Evolutionary conservation across 2,113 vertebrate species (phyloP), one percentile per base, ranked within the genome.

Genomic region (Salvelinus sp.): DNA sequence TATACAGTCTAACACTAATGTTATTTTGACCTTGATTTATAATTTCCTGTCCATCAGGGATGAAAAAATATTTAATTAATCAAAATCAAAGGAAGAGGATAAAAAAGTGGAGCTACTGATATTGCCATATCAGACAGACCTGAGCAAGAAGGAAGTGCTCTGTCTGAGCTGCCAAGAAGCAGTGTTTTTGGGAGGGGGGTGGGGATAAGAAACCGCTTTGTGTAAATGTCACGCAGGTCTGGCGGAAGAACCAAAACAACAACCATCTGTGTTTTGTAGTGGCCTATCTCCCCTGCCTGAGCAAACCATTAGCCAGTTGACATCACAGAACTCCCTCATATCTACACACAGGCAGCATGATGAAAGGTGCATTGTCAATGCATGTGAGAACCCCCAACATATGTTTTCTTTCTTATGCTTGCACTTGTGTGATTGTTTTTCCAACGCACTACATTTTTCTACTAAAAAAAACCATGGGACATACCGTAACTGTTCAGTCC

Each of bases 161-260:
- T 80, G 87, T 89, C 84, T 85, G 78, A 87, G 85, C 88, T 87
- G 85, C 86, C 85, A 88, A 68, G 80, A 82, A 69, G 63, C 65
- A 63, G 48, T 79, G 72, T 82, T 88, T 86, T 83, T 13, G 30
- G 67, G 16, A 20, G n/a, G 58, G 70, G 70, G 64, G 33, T 76
- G 23, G 50, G 87, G 83, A 87, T 88, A 88, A 89, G 80, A 88
- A 80, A 67, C 75, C n/a, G 75, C 88, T 90, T 83, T 91, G 83
- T 89, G 84, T 84, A 85, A 87, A 89, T 84, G 88, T 90, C 87
- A 88, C 80, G 77, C 77, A 84, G 85, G 83, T 88, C 86, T 85
- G 77, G 79, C 74, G 82, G 85, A 87, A 90, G 85, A 89, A 87
- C 82, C 79, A 85, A 91, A 90, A 85, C 82, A 90, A 85, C 84